Percentiles rank a stretch among this genome's conserved stretches.
These are phyloP conservation scores for Diadromus collaris DNA, from an alignment of 2,888 invertebrate species.

Conservation along the genomic window DNA sequence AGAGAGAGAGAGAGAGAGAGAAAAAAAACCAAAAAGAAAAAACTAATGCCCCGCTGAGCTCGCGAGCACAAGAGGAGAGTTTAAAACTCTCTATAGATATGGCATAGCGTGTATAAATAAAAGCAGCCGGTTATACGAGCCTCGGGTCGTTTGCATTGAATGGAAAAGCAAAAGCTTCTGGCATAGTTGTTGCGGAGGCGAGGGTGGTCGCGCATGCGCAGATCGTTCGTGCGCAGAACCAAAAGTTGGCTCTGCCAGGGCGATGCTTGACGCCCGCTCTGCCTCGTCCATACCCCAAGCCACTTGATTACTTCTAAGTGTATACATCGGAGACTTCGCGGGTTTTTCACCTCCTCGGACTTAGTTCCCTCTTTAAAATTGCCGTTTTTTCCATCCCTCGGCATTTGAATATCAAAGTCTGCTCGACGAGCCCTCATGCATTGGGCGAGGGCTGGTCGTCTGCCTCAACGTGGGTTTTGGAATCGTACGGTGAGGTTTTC, in stretches of 20 bases:
- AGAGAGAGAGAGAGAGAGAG: neutral
- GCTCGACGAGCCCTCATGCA: constrained; percentile 69
- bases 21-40: neutral
- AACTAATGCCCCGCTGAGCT: constrained; percentile 14
- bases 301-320: constrained; percentile 46
- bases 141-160: constrained; percentile 44
- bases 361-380: constrained; percentile 28
- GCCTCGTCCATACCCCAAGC: constrained; percentile 10
- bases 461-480: constrained; percentile 67
- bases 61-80: constrained; percentile 19
- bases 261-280: neutral
- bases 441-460: constrained; percentile 43
- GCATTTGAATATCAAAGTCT: constrained; percentile 71
- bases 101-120: constrained; percentile 35
- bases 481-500: constrained; percentile 63
- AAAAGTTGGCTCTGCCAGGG: constrained; percentile 3
- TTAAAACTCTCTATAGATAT: constrained; percentile 34
- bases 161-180: constrained; percentile 41
- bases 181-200: constrained; percentile 22
- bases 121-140: constrained; percentile 41
- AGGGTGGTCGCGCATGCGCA: neutral
- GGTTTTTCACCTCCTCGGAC: constrained; percentile 33
- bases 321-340: constrained; percentile 39
- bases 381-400: constrained; percentile 19
- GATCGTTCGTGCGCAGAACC: constrained; percentile 4